phyloP scores from a whole-genome alignment of 2,888 invertebrate genomes.

The Aleiodes testaceus region DNA sequence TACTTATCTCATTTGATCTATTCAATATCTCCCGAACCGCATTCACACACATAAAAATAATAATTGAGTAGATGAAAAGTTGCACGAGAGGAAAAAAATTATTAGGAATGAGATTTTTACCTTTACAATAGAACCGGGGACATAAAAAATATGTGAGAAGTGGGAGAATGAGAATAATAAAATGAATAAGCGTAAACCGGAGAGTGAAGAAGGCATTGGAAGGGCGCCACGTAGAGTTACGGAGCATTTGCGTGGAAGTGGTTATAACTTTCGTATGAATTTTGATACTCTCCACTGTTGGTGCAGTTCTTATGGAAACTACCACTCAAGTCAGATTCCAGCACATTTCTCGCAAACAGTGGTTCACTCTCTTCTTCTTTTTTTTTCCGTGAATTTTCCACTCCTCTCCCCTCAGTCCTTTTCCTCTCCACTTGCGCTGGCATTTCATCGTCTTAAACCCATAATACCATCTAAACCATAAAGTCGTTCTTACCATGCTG shows the following conservation, averaged over 20 bases:
- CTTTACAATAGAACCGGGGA: not conserved
- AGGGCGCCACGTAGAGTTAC: not conserved
- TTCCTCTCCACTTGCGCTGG: constrained; percentile 25
- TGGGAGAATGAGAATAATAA: not conserved
- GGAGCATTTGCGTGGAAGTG: constrained; percentile 22
- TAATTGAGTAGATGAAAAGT: not conserved
- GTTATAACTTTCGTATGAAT: constrained; percentile 29
- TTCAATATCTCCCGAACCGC: not conserved
- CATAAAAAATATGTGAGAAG: not conserved
- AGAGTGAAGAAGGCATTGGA: constrained; percentile 7
- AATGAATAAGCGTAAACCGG: not conserved
- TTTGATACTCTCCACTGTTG: constrained; percentile 10
- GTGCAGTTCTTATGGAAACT: constrained; percentile 10
- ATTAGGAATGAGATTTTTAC: not conserved
- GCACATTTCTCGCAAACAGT: constrained; percentile 24
- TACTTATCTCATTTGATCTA: not conserved
- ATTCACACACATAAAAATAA: constrained; percentile 12
- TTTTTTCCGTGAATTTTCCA: not conserved
- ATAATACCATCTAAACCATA: constrained; percentile 36
- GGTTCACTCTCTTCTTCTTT: not conserved
- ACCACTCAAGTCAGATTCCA: constrained; percentile 20
- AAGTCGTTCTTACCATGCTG: constrained; percentile 35
- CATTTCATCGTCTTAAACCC: constrained; percentile 33
- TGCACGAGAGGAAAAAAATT: constrained; percentile 6
- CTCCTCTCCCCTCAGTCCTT: constrained; percentile 8